Evolutionary conservation across 2,888 invertebrate genomes (phyloP).

Genomic region (Stenchaetothrips biformis): DNA sequence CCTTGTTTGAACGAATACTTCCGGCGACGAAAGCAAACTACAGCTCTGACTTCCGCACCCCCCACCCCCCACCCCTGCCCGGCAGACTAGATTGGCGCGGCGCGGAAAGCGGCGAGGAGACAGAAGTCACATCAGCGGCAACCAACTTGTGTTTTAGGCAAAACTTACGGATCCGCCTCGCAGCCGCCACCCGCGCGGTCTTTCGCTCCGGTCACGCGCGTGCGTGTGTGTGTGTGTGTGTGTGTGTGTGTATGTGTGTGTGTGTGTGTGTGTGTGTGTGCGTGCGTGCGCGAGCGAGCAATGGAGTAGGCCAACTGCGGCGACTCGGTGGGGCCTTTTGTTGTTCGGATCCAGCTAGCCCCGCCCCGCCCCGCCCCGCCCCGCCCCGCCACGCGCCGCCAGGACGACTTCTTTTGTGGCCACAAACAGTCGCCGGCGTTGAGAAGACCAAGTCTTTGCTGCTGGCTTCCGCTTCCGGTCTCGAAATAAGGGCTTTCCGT

Average conservation of each 20-base stretch:
- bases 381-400: not conserved
- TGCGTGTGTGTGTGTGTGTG: not conserved
- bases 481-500: not conserved
- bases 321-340: not conserved
- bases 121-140: slow-evolving; percentile 7
- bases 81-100: not conserved
- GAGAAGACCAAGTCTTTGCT: not conserved
- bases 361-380: not conserved
- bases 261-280: not conserved
- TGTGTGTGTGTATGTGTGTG: not conserved
- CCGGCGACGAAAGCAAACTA: not conserved
- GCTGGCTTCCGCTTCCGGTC: not conserved
- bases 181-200: too few species aligned
- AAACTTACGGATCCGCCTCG: not conserved
- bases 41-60: not conserved
- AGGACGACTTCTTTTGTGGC: not conserved
- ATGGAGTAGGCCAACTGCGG: not conserved
- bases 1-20: slow-evolving; percentile 1
- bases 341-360: not conserved
- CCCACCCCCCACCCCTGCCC: not conserved
- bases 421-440: not conserved
- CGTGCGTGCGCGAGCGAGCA: not conserved
- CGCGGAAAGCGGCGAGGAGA: not conserved
- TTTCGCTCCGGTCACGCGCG: not conserved
- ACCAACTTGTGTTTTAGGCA: slow-evolving; percentile 20